Evolutionary conservation across 2,888 invertebrate species (phyloP).

Genomic region (Machimus atricapillus): DNA sequence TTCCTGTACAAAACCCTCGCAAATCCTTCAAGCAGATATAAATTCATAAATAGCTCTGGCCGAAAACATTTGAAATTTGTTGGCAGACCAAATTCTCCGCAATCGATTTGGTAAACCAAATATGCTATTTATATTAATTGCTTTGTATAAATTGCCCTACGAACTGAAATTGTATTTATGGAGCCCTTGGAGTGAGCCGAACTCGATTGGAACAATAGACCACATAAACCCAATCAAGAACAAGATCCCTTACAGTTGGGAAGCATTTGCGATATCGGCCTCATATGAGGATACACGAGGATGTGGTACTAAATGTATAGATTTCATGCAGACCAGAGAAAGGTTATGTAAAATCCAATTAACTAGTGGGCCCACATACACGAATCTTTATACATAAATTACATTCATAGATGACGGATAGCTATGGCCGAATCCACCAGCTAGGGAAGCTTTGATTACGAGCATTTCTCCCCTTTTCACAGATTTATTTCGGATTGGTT

Average conservation of each 20-base stretch:
- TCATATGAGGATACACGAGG: neutral
- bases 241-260: neutral
- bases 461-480: neutral
- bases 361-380: neutral
- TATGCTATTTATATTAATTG: constrained; percentile 45
- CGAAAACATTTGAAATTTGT: constrained; percentile 41
- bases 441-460: neutral
- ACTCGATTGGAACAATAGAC: neutral
- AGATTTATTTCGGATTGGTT: neutral
- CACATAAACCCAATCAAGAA: neutral
- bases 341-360: neutral
- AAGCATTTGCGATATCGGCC: neutral
- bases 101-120: constrained; percentile 47
- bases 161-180: neutral
- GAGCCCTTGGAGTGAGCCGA: neutral
- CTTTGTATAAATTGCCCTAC: constrained; percentile 1
- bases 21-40: neutral
- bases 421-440: neutral
- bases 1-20: neutral
- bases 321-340: neutral
- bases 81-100: constrained; percentile 39
- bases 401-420: neutral
- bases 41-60: neutral
- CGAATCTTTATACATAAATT: neutral
- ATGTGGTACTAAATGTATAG: neutral